A percentile compares a stretch with the other conserved stretches of the same genome.
Evolutionary conservation across 1,140 invertebrate species (phyloP).

Genomic region (Hirudo medicinalis): DNA sequence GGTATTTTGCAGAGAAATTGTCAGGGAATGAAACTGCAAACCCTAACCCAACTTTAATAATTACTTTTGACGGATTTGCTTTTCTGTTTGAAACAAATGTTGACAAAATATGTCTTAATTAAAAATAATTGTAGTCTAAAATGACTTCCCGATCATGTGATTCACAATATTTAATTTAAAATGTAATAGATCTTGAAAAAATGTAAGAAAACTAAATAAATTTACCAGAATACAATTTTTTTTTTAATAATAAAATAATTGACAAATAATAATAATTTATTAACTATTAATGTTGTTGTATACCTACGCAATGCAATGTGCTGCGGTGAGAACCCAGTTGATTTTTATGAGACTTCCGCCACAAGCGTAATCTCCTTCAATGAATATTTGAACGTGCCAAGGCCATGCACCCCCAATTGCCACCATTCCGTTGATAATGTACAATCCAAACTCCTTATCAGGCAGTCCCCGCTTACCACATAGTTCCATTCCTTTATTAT

Average conservation of each 20-base stretch:
- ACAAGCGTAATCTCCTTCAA: conserved; percentile 72
- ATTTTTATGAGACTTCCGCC: conserved; percentile 81
- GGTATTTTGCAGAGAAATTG: neutral
- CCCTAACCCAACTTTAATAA: too few species aligned
- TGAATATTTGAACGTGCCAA: conserved; percentile 67
- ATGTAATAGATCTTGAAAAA: neutral
- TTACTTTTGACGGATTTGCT: neutral
- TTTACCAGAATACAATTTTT: too few species aligned
- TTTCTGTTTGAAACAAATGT: too few species aligned
- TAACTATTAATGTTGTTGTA: too few species aligned
- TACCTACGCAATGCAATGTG: conserved; percentile 66
- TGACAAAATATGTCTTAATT: too few species aligned
- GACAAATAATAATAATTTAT: neutral
- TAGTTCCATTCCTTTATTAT: too few species aligned
- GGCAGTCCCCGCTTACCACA: too few species aligned
- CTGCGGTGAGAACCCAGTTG: conserved; percentile 83
- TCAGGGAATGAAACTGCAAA: neutral
- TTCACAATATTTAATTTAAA: too few species aligned
- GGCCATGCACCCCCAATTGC: conserved; percentile 77
- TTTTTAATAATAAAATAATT: neutral
- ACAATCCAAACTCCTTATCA: neutral
- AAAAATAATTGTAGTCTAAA: too few species aligned
- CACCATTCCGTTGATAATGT: conserved; percentile 76
- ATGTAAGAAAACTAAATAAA: neutral
- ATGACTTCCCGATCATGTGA: too few species aligned